Percentiles rank a stretch among this genome's conserved stretches.
phyloP scores from a whole-genome alignment of 2,888 invertebrate genomes.

The Calliphora vomitoria region DNA sequence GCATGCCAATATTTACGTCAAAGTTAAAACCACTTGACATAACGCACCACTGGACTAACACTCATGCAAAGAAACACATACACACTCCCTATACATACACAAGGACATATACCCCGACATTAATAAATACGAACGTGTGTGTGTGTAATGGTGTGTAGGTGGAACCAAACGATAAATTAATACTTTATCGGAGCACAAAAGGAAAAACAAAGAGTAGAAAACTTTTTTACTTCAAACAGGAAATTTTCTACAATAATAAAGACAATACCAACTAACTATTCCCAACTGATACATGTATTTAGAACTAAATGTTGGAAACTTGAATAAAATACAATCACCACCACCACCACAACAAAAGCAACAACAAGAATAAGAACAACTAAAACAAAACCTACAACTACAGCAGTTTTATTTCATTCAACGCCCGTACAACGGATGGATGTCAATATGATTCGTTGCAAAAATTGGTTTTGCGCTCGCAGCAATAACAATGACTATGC shows the following conservation, averaged over 20 bases:
- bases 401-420: not conserved
- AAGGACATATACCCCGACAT: not conserved
- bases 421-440: slow-evolving; percentile 42
- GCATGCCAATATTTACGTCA: slow-evolving; percentile 27
- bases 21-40: slow-evolving; percentile 55
- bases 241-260: slow-evolving; percentile 11
- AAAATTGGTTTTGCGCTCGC: slow-evolving; percentile 84
- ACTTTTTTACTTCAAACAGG: slow-evolving; percentile 44
- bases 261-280: slow-evolving; percentile 55
- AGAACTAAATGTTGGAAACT: slow-evolving; percentile 31
- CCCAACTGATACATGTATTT: slow-evolving; percentile 48
- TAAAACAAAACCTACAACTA: not conserved
- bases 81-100: not conserved
- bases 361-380: too few relatives aligned
- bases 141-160: slow-evolving; percentile 27
- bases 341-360: not conserved
- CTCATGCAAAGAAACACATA: not conserved
- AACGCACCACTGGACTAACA: slow-evolving; percentile 34
- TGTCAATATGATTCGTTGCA: slow-evolving; percentile 82
- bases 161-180: slow-evolving; percentile 58
- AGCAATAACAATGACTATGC: slow-evolving; percentile 83
- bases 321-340: slow-evolving; percentile 10
- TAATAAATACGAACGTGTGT: not conserved
- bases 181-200: slow-evolving; percentile 30
- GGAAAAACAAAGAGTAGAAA: slow-evolving; percentile 8